A percentile compares a stretch with the other conserved stretches of the same genome.
These are phyloP conservation scores for Teleogryllus occipitalis DNA, from an alignment of 1,140 invertebrate species.

Conservation along the genomic window DNA sequence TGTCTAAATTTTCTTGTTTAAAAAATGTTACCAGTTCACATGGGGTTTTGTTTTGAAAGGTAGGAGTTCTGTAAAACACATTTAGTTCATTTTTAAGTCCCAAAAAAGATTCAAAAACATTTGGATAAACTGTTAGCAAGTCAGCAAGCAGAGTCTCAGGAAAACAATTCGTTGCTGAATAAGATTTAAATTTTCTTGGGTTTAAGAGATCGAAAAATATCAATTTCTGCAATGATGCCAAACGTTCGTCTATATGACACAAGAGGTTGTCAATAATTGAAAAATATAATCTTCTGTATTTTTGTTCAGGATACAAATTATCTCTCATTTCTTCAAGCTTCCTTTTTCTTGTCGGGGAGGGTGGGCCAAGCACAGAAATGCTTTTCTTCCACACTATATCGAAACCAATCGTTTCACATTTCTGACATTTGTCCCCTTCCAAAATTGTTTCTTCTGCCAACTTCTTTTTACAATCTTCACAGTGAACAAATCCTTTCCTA, in stretches of 20 bases:
- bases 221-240: neutral
- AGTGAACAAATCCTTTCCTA: neutral
- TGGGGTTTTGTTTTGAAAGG: neutral
- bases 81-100: neutral
- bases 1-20: neutral
- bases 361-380: no score
- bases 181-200: neutral
- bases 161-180: neutral
- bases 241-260: neutral
- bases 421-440: no score
- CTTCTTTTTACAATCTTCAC: neutral
- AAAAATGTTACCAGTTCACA: neutral
- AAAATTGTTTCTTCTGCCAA: neutral
- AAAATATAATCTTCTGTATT: no score
- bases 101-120: neutral
- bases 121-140: neutral
- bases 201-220: neutral
- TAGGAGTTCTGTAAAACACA: neutral
- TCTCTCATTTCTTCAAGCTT: no score
- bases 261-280: slow-evolving; percentile 3
- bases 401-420: neutral
- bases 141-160: neutral
- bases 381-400: no score
- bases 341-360: no score
- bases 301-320: no score